Evolutionary conservation across 2,113 vertebrate genomes (phyloP).

Genomic region (Antigone vipio): DNA sequence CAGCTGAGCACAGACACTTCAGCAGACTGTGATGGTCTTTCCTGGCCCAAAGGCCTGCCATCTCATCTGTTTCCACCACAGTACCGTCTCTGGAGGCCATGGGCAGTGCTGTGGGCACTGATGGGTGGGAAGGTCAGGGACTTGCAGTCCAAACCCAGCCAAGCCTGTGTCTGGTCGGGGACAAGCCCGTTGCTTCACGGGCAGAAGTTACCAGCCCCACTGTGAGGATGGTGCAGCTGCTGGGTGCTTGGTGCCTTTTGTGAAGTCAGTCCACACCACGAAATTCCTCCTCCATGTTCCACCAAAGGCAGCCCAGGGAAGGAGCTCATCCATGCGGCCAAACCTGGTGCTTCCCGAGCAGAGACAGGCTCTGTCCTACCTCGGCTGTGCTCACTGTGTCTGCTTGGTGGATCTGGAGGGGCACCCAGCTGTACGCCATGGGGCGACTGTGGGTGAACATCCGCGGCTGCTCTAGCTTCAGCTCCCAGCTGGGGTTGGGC

Average conservation of each 20-base stretch:
- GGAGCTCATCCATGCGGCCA: accelerated
- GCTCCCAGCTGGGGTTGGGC: background rate
- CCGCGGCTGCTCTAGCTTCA: background rate
- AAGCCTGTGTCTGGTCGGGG: accelerated
- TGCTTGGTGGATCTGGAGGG: background rate
- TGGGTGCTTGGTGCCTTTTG: background rate
- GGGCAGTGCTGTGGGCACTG: background rate
- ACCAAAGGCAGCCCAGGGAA: background rate
- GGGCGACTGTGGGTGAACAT: background rate
- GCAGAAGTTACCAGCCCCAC: background rate
- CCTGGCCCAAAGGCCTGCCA: background rate
- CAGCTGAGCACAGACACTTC: background rate
- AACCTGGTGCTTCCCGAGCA: background rate
- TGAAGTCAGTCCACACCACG: background rate
- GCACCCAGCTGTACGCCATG: background rate
- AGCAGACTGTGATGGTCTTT: background rate
- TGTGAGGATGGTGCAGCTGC: background rate
- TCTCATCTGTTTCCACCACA: background rate
- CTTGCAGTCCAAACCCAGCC: background rate
- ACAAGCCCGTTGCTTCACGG: background rate
- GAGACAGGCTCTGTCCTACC: background rate
- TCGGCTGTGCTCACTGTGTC: accelerated
- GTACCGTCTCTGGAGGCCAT: background rate
- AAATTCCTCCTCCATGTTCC: background rate
- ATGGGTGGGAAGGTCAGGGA: background rate